A percentile compares a stretch with the other conserved stretches of the same genome.
phyloP scores from a whole-genome alignment of 1,140 invertebrate species.

The Drosophila kikkawai region DNA sequence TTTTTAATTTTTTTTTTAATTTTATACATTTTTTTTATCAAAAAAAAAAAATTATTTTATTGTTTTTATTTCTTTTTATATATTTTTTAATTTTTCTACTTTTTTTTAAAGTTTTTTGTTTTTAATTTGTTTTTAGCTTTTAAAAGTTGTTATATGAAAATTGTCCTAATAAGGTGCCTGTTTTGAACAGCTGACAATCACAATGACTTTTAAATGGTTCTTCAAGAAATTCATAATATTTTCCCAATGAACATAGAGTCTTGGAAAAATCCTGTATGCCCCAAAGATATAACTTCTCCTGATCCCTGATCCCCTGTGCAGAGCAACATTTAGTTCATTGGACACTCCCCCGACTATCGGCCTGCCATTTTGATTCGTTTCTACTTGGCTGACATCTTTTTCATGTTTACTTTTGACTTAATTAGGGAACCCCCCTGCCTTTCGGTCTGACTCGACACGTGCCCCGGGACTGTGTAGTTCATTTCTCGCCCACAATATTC shows the following conservation, averaged over 20 bases:
- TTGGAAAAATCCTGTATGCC: background rate
- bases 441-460: slow-evolving; percentile 16
- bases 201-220: background rate
- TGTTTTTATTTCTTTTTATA: too few species aligned
- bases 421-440: slow-evolving; percentile 41
- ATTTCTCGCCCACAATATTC: slow-evolving; percentile 45
- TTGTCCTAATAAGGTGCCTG: background rate
- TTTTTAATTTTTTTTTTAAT: too few species aligned
- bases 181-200: background rate
- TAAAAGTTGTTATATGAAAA: background rate
- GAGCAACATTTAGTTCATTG: slow-evolving; percentile 44
- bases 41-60: too few species aligned
- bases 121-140: too few species aligned
- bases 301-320: slow-evolving; percentile 7
- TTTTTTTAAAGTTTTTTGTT: too few species aligned
- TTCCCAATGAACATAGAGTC: background rate
- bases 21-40: too few species aligned
- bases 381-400: slow-evolving; percentile 64
- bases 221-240: background rate
- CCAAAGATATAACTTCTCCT: background rate
- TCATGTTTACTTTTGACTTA: slow-evolving; percentile 73
- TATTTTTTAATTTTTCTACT: too few species aligned
- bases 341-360: slow-evolving; percentile 5
- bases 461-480: slow-evolving; percentile 28
- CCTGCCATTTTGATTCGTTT: slow-evolving; percentile 56